Evolutionary conservation across 2,888 invertebrate species (phyloP).

Genomic region (Melieria crassipennis): DNA sequence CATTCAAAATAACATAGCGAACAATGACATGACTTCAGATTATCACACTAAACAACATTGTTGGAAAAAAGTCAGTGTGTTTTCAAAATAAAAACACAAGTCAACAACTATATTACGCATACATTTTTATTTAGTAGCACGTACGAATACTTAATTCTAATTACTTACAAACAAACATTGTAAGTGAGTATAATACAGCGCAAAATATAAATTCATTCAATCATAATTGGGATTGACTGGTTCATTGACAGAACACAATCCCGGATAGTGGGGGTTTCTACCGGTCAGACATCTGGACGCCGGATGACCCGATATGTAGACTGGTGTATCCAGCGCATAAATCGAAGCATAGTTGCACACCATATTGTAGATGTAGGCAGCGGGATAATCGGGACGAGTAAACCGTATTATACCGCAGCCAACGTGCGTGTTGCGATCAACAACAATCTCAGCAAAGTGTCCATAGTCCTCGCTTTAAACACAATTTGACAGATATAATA

Average conservation of each 20-base stretch:
- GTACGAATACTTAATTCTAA: too few species aligned
- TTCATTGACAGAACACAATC: conserved; percentile 59
- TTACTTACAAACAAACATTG: conserved; percentile 25
- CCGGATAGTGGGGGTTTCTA: conserved; percentile 59
- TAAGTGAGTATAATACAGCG: conserved; percentile 17
- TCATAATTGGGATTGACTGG: conserved; percentile 60
- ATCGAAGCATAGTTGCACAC: conserved; percentile 64
- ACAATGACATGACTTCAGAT: too few species aligned
- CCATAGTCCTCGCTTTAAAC: conserved; percentile 61
- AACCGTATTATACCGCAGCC: conserved; percentile 62
- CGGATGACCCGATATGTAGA: conserved; percentile 57
- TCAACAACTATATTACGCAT: too few species aligned
- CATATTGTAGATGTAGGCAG: conserved; percentile 58
- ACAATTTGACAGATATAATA: background rate
- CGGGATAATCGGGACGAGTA: conserved; percentile 57
- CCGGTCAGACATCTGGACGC: conserved; percentile 58
- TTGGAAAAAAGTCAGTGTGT: too few species aligned
- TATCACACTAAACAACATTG: too few species aligned
- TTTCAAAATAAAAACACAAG: too few species aligned
- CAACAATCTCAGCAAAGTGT: conserved; percentile 63
- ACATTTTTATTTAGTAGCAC: too few species aligned
- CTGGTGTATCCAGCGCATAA: conserved; percentile 59
- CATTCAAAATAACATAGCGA: too few species aligned
- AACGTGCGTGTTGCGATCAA: conserved; percentile 60
- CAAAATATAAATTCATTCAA: conserved; percentile 13